These are phyloP conservation scores for Encarsia formosa DNA, from an alignment of 2,888 invertebrate species.

Conservation along the genomic window DNA sequence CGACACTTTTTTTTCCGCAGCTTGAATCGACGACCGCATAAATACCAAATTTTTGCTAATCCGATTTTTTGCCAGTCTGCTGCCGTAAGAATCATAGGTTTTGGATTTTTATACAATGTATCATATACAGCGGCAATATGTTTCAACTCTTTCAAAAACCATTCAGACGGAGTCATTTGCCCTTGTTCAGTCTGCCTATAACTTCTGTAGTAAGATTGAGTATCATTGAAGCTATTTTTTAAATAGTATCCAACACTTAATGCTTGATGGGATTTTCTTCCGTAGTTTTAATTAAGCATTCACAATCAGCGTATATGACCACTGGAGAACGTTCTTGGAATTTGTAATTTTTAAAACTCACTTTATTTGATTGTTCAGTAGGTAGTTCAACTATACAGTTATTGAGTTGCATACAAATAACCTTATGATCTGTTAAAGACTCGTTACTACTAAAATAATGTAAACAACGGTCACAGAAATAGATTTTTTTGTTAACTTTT, in stretches of 20 bases:
- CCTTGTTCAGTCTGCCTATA: slow-evolving; percentile 1
- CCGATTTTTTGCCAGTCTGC: not conserved
- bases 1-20: slow-evolving; percentile 20
- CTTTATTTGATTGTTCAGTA: not conserved
- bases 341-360: slow-evolving; percentile 18
- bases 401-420: slow-evolving; percentile 11
- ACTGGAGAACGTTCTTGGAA: slow-evolving; percentile 7
- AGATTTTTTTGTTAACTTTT: not conserved
- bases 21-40: slow-evolving; percentile 16
- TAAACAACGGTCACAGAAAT: slow-evolving; percentile 29
- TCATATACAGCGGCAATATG: not conserved
- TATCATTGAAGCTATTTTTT: slow-evolving; percentile 29
- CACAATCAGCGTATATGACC: slow-evolving; percentile 22
- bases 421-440: slow-evolving; percentile 7
- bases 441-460: slow-evolving; percentile 14
- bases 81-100: not conserved
- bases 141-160: slow-evolving; percentile 12
- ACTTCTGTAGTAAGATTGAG: slow-evolving; percentile 13
- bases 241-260: slow-evolving; percentile 31
- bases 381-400: slow-evolving; percentile 8
- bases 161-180: slow-evolving; percentile 1
- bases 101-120: not conserved
- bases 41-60: slow-evolving; percentile 10
- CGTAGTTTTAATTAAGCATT: slow-evolving; percentile 9
- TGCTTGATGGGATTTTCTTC: slow-evolving; percentile 25